Conservation (phyloP, 2,888 invertebrate species). For the Xanthostigma xanthostigma region DNA sequence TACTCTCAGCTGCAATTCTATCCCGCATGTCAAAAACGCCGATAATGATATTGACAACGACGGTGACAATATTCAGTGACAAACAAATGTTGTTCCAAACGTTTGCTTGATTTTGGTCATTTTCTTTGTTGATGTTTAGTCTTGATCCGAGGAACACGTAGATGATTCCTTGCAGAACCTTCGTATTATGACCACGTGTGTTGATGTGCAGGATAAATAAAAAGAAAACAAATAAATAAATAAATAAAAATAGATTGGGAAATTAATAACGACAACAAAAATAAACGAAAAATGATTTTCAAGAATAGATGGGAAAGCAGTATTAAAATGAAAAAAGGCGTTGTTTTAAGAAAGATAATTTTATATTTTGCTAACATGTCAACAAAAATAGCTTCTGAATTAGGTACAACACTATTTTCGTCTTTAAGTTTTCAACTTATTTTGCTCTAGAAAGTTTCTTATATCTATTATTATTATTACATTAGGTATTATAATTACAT, state of each 20-base stretch:
- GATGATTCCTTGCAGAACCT: constrained; percentile 44
- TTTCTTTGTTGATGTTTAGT: constrained; percentile 44
- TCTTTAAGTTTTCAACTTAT: too few species aligned
- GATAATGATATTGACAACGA: constrained; percentile 43
- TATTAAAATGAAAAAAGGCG: constrained; percentile 3
- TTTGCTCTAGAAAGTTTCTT: too few species aligned
- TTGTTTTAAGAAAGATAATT: too few species aligned
- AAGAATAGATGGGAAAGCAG: too few species aligned
- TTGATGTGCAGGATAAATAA: constrained; percentile 20
- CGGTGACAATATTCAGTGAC: constrained; percentile 40
- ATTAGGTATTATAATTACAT: too few species aligned
- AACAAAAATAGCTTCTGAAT: too few species aligned
- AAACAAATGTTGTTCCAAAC: constrained; percentile 43
- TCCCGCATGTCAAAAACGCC: constrained; percentile 41
- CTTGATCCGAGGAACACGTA: constrained; percentile 42
- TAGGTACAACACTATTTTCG: too few species aligned
- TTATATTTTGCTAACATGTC: too few species aligned
- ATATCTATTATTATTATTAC: too few species aligned
- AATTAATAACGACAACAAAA: constrained; percentile 12
- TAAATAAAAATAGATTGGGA: constrained; percentile 11
- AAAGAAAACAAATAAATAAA: constrained; percentile 15
- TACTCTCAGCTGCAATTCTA: background rate
- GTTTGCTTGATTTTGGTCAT: constrained; percentile 41
- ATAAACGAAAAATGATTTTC: background rate
- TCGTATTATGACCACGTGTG: constrained; percentile 13